Evolutionary conservation across 2,888 invertebrate species (phyloP), one percentile per base, ranked within the genome.

Genomic region (Pantelozetes paolii): DNA sequence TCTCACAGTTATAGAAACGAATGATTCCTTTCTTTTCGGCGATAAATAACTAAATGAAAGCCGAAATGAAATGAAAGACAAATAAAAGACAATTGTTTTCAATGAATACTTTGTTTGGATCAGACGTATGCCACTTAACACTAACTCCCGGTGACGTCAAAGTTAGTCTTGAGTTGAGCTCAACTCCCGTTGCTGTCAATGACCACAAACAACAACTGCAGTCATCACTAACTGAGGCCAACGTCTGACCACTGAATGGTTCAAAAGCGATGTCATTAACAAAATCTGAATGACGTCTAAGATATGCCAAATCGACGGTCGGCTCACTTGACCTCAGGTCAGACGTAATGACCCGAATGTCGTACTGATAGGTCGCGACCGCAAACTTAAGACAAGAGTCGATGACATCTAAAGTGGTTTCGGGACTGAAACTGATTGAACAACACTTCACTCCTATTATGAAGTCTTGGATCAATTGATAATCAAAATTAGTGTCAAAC

Each of bases 221-320:
- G 81, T 91, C 90, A 82, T 91, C 90, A 78, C 90, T 88, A 1
- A 87, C 88, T n/a, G 89, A 89, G 20, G 89, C 90, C 71, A 91
- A 81, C 78, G 86, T 85, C 74, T 86, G 86, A 32, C 89, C 89
- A 71, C 79, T 78, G 74, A 87, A 87, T 18, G 87, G 86, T 79
- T 90, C 89, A 84, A 88, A 90, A 13, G 86, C 84, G 26, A 90
- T 81, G 76, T 87, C 86, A 81, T 90, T 90, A 18, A 90, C 84
- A 80, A 89, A 90, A 80, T 86, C 87, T 40, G 83, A 85, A 79
- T 90, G 90, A 2, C 88, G 88, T 18, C 48, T 23, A 57, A 73
- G 45, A 30, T 54, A 73, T 36, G 30, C 69, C 11, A 69, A 69
- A 32, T 72, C 36, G 28, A 32, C 36, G 26, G 2, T 70, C 26